Percentiles rank a stretch among this genome's conserved stretches.
These are phyloP conservation scores for Ommatoiulus sabulosus DNA, from an alignment of 2,888 invertebrate species.

Conservation along the genomic window DNA sequence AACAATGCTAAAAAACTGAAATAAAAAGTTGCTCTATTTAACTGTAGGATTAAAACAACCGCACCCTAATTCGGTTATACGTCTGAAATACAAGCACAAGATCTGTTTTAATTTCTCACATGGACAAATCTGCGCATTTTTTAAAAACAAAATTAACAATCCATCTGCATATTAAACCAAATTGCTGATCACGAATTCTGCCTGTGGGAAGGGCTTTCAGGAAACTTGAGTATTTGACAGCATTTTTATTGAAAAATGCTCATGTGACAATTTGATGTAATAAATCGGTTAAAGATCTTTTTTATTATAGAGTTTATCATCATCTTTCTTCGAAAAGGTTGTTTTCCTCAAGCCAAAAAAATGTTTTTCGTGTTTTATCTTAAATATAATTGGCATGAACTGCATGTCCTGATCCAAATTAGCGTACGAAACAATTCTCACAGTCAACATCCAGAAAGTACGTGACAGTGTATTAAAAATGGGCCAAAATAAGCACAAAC, in stretches of 20 bases:
- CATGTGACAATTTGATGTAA: slow-evolving; percentile 7
- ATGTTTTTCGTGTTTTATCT: neutral
- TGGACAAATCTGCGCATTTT: neutral
- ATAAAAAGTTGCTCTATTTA: slow-evolving; percentile 5
- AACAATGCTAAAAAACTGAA: neutral
- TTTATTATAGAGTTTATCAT: neutral
- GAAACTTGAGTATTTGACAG: neutral
- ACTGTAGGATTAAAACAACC: neutral
- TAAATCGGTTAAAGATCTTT: neutral
- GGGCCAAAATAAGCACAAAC: too few species aligned
- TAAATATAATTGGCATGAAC: neutral
- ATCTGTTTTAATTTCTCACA: neutral
- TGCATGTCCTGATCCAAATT: neutral
- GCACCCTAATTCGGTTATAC: slow-evolving; percentile 2
- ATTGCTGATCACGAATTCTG: neutral
- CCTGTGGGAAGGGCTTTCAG: neutral
- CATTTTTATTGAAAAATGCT: neutral
- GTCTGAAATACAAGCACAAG: neutral
- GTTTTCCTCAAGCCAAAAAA: neutral
- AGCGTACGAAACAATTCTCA: neutral
- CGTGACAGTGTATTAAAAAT: too few species aligned
- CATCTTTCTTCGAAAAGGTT: neutral
- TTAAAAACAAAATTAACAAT: neutral
- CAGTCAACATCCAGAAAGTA: neutral
- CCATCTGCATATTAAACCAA: neutral